These are phyloP conservation scores for Cephus spinipes DNA, from an alignment of 2,888 invertebrate genomes.

Conservation along the genomic window DNA sequence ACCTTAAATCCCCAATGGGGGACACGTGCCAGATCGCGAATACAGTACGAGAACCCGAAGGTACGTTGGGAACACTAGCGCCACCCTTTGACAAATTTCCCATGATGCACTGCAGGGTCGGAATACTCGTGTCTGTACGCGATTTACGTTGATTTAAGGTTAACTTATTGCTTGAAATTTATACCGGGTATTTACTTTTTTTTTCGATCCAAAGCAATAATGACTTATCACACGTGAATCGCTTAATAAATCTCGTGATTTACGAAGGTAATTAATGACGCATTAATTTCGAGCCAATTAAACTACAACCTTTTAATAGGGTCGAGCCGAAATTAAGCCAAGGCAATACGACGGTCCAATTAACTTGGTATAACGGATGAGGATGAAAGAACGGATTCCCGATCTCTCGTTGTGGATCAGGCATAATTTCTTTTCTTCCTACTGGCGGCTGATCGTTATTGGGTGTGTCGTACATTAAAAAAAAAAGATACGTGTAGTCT, in stretches of 20 bases:
- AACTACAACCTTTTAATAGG: slow-evolving; percentile 3
- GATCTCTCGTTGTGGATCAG: background rate
- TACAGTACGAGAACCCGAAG: too few species aligned
- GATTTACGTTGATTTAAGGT: too few species aligned
- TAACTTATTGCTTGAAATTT: too few species aligned
- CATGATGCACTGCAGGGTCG: too few species aligned
- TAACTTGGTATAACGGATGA: background rate
- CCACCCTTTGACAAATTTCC: too few species aligned
- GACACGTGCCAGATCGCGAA: too few species aligned
- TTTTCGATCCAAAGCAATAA: slow-evolving; percentile 20
- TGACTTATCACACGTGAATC: slow-evolving; percentile 27
- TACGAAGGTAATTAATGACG: background rate
- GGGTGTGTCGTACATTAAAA: background rate
- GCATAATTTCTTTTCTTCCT: background rate
- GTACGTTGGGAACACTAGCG: too few species aligned
- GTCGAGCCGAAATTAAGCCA: background rate
- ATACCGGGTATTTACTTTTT: background rate
- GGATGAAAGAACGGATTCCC: background rate
- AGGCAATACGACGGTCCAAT: background rate
- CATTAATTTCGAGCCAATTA: slow-evolving; percentile 5
- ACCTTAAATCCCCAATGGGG: too few species aligned
- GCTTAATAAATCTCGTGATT: slow-evolving; percentile 24
- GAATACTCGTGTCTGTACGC: too few species aligned
- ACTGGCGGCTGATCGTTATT: background rate
- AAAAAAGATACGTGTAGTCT: background rate